A percentile compares a stretch with the other conserved stretches of the same genome.
Evolutionary conservation across 1,140 invertebrate species (phyloP).

Genomic region (Phthorimaea operculella): DNA sequence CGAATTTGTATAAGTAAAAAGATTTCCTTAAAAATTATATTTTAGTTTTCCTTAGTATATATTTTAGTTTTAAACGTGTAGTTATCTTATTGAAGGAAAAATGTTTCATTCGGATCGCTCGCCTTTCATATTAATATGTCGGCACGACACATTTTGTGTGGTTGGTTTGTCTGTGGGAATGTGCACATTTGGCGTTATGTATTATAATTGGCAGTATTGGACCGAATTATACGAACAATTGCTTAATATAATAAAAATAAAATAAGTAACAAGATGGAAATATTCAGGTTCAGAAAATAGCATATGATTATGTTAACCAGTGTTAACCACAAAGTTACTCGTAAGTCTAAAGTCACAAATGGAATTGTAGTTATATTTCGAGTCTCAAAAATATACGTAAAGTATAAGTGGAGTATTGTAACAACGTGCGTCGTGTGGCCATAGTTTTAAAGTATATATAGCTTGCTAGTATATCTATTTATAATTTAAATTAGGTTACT

Average conservation of each 20-base stretch:
- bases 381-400: slow-evolving; percentile 7
- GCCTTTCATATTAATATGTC: slow-evolving; percentile 20
- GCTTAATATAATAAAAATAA: no score
- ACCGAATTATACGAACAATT: no score
- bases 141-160: slow-evolving; percentile 53
- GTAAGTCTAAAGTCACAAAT: slow-evolving; percentile 4
- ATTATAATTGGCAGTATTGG: no score
- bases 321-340: background rate
- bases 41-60: no score
- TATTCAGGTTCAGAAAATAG: no score
- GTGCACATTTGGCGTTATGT: background rate
- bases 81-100: no score
- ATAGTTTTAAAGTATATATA: slow-evolving; percentile 47
- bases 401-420: background rate
- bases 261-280: no score
- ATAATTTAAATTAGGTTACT: slow-evolving; percentile 27
- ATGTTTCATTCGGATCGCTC: no score
- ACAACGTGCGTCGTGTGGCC: slow-evolving; percentile 60
- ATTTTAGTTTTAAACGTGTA: no score
- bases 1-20: no score
- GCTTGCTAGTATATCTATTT: slow-evolving; percentile 55
- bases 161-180: background rate
- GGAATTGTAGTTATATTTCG: background rate
- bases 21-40: no score
- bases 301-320: no score